Conservation (phyloP, 2,113 vertebrate genomes). For the Scytalopus superciliaris region DNA sequence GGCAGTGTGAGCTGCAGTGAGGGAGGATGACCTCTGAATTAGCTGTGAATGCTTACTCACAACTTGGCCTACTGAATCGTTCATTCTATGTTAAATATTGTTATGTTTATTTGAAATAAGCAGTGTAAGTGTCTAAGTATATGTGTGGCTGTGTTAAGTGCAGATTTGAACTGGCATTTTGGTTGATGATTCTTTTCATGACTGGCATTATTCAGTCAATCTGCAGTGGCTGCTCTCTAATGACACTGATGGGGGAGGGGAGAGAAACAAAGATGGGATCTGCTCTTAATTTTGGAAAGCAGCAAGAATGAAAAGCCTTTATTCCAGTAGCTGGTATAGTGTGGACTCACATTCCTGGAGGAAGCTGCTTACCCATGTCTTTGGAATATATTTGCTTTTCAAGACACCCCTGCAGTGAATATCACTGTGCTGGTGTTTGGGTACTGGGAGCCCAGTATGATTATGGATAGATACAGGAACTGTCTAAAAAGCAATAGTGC, state of each 20-base stretch:
- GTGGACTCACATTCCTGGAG: accelerated
- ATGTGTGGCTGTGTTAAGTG: neutral
- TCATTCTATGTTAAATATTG: neutral
- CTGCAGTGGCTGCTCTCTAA: neutral
- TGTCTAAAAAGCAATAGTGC: neutral
- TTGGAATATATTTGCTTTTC: neutral
- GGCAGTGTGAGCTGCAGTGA: neutral
- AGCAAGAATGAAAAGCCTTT: neutral
- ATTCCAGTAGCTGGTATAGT: neutral
- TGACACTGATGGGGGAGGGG: neutral
- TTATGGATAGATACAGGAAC: neutral
- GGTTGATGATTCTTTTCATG: neutral
- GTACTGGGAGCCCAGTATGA: neutral
- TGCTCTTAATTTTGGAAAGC: neutral
- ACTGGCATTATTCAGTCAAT: neutral
- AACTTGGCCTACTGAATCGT: neutral
- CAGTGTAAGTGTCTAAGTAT: neutral
- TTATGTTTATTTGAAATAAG: neutral
- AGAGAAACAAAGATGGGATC: neutral
- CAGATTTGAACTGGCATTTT: neutral
- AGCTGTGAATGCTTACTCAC: neutral
- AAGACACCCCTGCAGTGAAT: accelerated
- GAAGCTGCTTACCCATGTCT: neutral
- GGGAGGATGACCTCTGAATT: neutral
- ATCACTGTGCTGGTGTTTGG: neutral